Conservation (phyloP, 2,888 invertebrate genomes). For the Beris chalybata region DNA sequence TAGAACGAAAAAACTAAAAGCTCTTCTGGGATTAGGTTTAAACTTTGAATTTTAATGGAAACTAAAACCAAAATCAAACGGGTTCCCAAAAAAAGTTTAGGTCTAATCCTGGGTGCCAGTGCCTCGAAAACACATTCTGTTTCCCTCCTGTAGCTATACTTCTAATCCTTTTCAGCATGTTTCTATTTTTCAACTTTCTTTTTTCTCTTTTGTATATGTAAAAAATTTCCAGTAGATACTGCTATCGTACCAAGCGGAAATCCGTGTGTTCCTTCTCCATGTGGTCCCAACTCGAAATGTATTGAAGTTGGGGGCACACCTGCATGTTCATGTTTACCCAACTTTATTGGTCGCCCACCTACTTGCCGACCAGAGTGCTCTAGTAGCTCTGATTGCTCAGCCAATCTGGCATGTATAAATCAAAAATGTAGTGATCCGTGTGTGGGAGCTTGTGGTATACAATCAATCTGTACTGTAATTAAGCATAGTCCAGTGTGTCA, state of each 20-base stretch:
- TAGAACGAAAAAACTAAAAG: too few relatives aligned
- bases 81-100: constrained; percentile 18
- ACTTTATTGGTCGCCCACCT: constrained; percentile 80
- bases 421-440: constrained; percentile 80
- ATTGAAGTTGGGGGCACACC: constrained; percentile 74
- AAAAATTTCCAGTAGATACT: constrained; percentile 51
- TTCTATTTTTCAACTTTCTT: constrained; percentile 27
- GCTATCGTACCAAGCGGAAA: constrained; percentile 63
- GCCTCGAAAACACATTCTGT: constrained; percentile 9
- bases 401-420: constrained; percentile 75
- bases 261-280: constrained; percentile 82
- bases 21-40: too few relatives aligned
- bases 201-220: constrained; percentile 35
- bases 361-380: constrained; percentile 80
- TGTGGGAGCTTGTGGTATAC: constrained; percentile 73
- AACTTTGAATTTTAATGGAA: background rate
- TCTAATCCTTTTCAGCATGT: constrained; percentile 22
- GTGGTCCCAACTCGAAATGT: constrained; percentile 84
- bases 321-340: constrained; percentile 78
- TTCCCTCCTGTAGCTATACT: background rate
- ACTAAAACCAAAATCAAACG: constrained; percentile 11
- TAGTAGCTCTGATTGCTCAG: constrained; percentile 73
- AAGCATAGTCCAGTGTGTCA: constrained; percentile 79
- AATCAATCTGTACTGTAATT: constrained; percentile 73
- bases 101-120: too few relatives aligned